Evolutionary conservation across 2,113 vertebrate genomes (phyloP), one percentile per base, ranked within the genome.

Genomic region (Stigmatopora nigra): DNA sequence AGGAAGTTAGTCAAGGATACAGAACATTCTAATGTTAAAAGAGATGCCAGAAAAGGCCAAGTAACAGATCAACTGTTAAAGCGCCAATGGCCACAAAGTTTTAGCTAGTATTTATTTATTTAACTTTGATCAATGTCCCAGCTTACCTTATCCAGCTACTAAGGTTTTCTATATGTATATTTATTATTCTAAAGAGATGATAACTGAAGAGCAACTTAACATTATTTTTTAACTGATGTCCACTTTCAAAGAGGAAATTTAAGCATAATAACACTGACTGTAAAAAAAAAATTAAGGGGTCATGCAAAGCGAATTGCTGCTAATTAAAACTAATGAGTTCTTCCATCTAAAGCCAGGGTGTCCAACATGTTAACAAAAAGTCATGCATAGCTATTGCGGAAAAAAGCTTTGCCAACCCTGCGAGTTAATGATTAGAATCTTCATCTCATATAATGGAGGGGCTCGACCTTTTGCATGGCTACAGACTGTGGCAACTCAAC

Each of bases 391-490:
- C n/a, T 52, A 10, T 19, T 52, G 49, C 7, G 5, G 16, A 49
- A 49, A 7, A 17, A n/a, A 10, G 25, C 25, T 31, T 41, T 41
- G 6, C 38, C 38, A 41, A 41, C 38, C 38, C 38, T 7, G 38
- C 38, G 38, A 84, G 77, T 55, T 73, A 58, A 45, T 65, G 75
- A 84, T 78, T 76, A 82, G 76, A 71, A 61, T 69, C 76, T 79
- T 61, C 64, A 70, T 75, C 66, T 79, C 73, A 70, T 77, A 83
- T 86, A 77, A 72, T 76, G 80, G 77, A 72, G 55, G 65, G 65
- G 72, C 67, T 75, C 68, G 61, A 81, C 84, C 78, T 84, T 82
- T 84, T 74, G 73, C 74, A 80, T 78, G 73, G 69, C 70, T 13
- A 12, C 75, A 78, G 64, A 69, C 68, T 71, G 62, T 45, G 67